phyloP scores from a whole-genome alignment of 2,888 invertebrate genomes.

The Lycocerus yunnanus region DNA sequence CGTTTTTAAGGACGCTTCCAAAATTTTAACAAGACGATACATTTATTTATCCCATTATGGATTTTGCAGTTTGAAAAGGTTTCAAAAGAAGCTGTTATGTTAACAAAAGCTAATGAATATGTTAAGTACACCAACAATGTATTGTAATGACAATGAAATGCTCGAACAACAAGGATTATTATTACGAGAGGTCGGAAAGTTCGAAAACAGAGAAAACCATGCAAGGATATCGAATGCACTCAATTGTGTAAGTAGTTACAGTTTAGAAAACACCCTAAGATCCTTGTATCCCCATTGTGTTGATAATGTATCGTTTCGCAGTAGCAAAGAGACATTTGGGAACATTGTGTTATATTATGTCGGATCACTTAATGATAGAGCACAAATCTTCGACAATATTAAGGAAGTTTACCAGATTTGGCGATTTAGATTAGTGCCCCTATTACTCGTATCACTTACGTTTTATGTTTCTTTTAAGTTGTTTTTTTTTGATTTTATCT shows the following conservation, averaged over 20 bases:
- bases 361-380: constrained; percentile 34
- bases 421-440: constrained; percentile 18
- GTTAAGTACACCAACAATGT: not conserved
- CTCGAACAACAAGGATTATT: constrained; percentile 12
- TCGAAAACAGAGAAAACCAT: constrained; percentile 11
- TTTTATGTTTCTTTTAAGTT: constrained; percentile 5
- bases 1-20: not conserved
- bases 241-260: constrained; percentile 29
- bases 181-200: constrained; percentile 17
- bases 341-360: constrained; percentile 32
- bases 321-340: constrained; percentile 25
- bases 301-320: constrained; percentile 35
- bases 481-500: not conserved
- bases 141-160: not conserved
- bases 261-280: constrained; percentile 31
- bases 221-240: constrained; percentile 18
- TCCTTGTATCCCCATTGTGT: constrained; percentile 28
- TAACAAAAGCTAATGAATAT: not conserved
- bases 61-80: not conserved
- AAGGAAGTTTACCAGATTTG: constrained; percentile 33
- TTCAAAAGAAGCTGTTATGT: not conserved
- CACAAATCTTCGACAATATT: constrained; percentile 29
- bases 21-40: not conserved
- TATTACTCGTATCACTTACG: not conserved
- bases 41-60: not conserved